Conservation (phyloP, 1,140 invertebrate species). For the Nephila pilipes region DNA sequence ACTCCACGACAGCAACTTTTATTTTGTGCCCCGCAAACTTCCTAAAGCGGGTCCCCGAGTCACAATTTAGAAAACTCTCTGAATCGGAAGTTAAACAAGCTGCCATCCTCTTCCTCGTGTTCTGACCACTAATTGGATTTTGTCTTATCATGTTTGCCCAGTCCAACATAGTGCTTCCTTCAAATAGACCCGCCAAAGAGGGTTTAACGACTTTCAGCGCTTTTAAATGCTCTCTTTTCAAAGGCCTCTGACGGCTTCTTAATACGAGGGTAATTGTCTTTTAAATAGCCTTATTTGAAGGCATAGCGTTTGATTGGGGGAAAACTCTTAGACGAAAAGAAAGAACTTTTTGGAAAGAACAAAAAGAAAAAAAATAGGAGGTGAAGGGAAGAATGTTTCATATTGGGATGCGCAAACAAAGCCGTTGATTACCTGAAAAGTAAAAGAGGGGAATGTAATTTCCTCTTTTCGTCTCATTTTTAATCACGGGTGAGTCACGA, state of each 20-base stretch:
- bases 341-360: neutral
- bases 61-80: neutral
- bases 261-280: slow-evolving; percentile 53
- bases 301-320: neutral
- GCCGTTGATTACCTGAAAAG: neutral
- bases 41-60: neutral
- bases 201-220: slow-evolving; percentile 43
- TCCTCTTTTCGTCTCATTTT: neutral
- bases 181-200: slow-evolving; percentile 20
- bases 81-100: slow-evolving; percentile 53
- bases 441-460: neutral
- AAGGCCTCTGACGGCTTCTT: slow-evolving; percentile 45
- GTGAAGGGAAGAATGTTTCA: neutral
- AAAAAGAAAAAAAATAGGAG: neutral
- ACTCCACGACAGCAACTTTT: too few relatives aligned
- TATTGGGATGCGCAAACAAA: neutral
- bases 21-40: too few relatives aligned
- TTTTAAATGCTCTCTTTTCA: slow-evolving; percentile 27
- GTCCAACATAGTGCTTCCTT: slow-evolving; percentile 7
- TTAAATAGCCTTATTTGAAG: slow-evolving; percentile 40
- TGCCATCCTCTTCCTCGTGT: neutral
- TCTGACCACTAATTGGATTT: slow-evolving; percentile 44
- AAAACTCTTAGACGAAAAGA: neutral
- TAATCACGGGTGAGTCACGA: neutral
- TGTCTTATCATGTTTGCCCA: slow-evolving; percentile 54